These are phyloP conservation scores for Drosophila subsilvestris DNA, from an alignment of 2,888 invertebrate species.

Conservation along the genomic window DNA sequence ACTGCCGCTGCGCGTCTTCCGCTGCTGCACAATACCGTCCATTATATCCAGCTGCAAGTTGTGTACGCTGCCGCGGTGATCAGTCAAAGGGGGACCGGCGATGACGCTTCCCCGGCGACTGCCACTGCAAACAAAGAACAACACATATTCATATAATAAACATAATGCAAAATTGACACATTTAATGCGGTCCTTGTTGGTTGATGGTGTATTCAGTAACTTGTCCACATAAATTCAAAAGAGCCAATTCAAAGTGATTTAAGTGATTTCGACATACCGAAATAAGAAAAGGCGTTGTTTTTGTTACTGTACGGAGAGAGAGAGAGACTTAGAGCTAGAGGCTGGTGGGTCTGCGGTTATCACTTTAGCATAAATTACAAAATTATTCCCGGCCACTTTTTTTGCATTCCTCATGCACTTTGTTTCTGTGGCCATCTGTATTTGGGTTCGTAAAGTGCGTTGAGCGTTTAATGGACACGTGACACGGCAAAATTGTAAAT, in stretches of 20 bases:
- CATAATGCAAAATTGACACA: too few species aligned
- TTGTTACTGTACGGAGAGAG: neutral
- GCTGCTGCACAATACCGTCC: conserved; percentile 93
- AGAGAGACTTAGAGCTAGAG: too few species aligned
- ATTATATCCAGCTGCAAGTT: conserved; percentile 94
- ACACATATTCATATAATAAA: too few species aligned
- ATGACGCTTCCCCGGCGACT: conserved; percentile 84
- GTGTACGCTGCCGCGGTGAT: conserved; percentile 90
- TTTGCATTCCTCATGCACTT: neutral
- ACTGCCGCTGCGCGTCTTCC: conserved; percentile 87
- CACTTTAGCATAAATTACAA: conserved; percentile 47
- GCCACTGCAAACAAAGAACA: conserved; percentile 57
- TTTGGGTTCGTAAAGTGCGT: conserved; percentile 38
- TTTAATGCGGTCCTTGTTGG: too few species aligned
- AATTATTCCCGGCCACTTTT: conserved; percentile 10
- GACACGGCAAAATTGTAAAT: conserved; percentile 17
- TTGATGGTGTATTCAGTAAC: too few species aligned
- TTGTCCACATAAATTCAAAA: too few species aligned
- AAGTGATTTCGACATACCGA: too few species aligned
- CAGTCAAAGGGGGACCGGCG: conserved; percentile 89
- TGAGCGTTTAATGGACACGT: conserved; percentile 44
- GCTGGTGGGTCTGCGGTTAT: conserved; percentile 32
- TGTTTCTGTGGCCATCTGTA: conserved; percentile 14
- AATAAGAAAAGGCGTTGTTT: neutral
- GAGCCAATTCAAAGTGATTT: too few species aligned